These are phyloP conservation scores for Melinaea marsaeus DNA, from an alignment of 2,888 invertebrate species.

Conservation along the genomic window DNA sequence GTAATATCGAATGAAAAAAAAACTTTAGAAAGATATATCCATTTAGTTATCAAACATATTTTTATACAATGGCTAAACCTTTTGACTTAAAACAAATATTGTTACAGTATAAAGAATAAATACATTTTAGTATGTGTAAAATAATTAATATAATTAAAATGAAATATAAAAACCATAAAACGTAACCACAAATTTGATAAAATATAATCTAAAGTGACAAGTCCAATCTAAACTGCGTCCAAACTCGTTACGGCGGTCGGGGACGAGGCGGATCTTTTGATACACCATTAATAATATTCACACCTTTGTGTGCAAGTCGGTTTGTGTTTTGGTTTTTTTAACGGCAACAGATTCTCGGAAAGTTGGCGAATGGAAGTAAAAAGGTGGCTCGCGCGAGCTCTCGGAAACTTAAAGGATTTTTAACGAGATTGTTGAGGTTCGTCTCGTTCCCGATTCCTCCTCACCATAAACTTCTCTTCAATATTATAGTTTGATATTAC, in stretches of 20 bases:
- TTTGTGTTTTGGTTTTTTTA: constrained; percentile 40
- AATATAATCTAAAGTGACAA: constrained; percentile 16
- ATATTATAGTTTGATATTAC: too few relatives aligned
- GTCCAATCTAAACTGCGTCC: constrained; percentile 23
- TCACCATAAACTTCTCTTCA: too few relatives aligned
- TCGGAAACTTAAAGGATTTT: constrained; percentile 19
- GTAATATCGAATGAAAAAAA: too few relatives aligned
- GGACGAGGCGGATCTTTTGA: constrained; percentile 52
- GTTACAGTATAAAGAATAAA: too few relatives aligned
- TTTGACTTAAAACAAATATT: too few relatives aligned
- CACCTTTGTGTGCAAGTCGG: constrained; percentile 57
- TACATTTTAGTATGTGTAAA: not conserved
- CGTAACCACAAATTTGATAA: constrained; percentile 4
- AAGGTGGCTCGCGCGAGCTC: constrained; percentile 60
- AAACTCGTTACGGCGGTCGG: constrained; percentile 16
- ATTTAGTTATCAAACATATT: too few relatives aligned
- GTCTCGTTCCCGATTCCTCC: too few relatives aligned
- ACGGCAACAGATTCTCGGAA: constrained; percentile 64
- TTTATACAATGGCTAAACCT: too few relatives aligned
- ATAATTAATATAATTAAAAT: not conserved
- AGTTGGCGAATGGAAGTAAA: constrained; percentile 54
- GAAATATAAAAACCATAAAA: not conserved
- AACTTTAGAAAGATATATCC: too few relatives aligned
- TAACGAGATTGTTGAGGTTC: not conserved
- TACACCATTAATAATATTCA: constrained; percentile 74